phyloP scores from a whole-genome alignment of 2,113 vertebrate genomes.

The Montifringilla adamsi region DNA sequence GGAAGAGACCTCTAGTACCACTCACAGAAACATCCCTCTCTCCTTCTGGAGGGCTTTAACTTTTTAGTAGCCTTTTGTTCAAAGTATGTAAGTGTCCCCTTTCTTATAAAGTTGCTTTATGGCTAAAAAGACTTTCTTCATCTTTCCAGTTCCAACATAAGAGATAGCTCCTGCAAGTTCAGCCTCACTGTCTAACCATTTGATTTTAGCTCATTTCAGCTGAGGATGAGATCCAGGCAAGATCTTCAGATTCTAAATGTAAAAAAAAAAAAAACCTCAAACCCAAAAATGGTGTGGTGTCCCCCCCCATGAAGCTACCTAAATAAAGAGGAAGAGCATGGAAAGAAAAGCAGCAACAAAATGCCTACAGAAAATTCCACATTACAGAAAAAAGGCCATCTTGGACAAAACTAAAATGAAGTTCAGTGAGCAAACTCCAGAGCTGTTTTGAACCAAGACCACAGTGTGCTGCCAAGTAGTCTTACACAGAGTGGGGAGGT shows the following conservation, averaged over 20 bases:
- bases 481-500: neutral
- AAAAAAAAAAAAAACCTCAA: neutral
- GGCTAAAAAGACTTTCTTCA: neutral
- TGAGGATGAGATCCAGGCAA: neutral
- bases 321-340: rapidly evolving
- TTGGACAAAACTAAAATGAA: neutral
- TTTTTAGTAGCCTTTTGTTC: neutral
- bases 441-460: neutral
- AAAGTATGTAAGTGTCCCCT: neutral
- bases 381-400: neutral
- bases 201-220: neutral
- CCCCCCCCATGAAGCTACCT: neutral
- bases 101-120: neutral
- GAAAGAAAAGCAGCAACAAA: neutral
- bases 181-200: neutral
- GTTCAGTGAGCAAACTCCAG: neutral
- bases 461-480: neutral
- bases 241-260: neutral
- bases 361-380: neutral
- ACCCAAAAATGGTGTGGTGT: neutral
- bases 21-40: neutral
- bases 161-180: neutral
- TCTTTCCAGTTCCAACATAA: neutral
- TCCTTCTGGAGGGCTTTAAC: neutral
- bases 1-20: neutral